Base-by-base conservation (phyloP, 30 jellyfish, hydroid and myxozoan species). In the Pseudorhiza aurosa region DNA sequence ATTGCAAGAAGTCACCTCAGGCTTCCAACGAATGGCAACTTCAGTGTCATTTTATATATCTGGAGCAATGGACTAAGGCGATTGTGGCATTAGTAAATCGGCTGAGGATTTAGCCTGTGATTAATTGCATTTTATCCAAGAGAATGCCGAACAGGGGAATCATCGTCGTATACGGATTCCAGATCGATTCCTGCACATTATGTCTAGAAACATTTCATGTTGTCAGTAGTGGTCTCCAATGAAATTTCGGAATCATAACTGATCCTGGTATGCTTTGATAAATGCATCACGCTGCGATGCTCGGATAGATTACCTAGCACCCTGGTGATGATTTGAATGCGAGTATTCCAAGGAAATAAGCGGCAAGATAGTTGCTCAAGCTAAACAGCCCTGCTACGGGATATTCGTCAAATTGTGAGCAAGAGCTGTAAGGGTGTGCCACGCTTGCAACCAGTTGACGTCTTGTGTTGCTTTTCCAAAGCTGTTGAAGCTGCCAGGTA, bases 201-300 rank as follows among this genome's bases (percentile, higher is more conserved):
- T 47, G 6, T 39, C 10, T 26, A 8, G n/a, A 17, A 6, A 18
- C 67, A 1, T 53, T 53, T 18, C 35, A 53, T 18, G 24, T 10
- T 53, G 1, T 12, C 50, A 9, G 24, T 53, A 53, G 24, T 53
- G 35, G n/a, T 19, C 14, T 53, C 24, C 24, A 53, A 53, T 22
- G 37, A 2, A 17, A 18, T 21, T 18, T 33, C 30, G 4, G 4
- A 53, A 22, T 4, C 0, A 36, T 53, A 53, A 53, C 67, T 53
- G 67, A 53, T 53, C 67, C 22, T 53, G 67, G 67, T 53, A 53
- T 53, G 67, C 67, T 53, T 8, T 53, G 30, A 53, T 8, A 15
- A 22, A 15, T 21, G 30, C 8, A 21, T 2, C 67, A 18, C 22
- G 35, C 67, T 19, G 67, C 3, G 67, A 9, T 53, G 19, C 24